Evolutionary conservation across 92 coral and sea anemone species (phyloP), one percentile per base, ranked within the genome.

Genomic region (Scolanthus callimorphus): DNA sequence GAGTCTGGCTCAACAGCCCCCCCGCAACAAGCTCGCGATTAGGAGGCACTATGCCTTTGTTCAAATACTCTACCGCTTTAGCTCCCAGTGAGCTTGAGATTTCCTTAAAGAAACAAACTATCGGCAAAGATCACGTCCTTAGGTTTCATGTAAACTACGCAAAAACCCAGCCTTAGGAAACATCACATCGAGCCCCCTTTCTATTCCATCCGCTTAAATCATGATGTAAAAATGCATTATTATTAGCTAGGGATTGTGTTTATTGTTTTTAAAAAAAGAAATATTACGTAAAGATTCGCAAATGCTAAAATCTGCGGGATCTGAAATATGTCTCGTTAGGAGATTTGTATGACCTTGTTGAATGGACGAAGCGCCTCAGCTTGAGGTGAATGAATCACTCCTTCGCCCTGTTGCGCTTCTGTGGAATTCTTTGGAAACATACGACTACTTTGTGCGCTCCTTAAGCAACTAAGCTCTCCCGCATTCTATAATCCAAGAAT

Each of bases 1-100:
- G 22, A 11, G 74, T 67, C 74, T 67, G 54, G 63, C 44, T 12
- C 15, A 20, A n/a, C 43, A 29, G 51, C 53, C 74, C 74, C 74
- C 74, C 74, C 41, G 22, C 20, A 37, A 25, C 15, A 20, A 27
- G 8, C 49, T 27, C 73, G 34, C 74, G 41, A 67, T 55, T 67
- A 59, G 74, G 52, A 19, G 17, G 52, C 52, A 4, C 52, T 46
- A 6, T 11, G 4, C 52, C 23, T 46, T 46, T 46, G 52, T 46
- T 46, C 52, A 46, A 34, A 46, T 20, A 19, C 52, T 46, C 4
- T 46, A 46, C 52, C 52, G 52, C 52, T 10, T 46, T 46, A 11
- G 52, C 52, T 46, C 52, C 52, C 22, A 10, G 19, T 9, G 52
- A 20, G 52, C 52, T 19, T 10, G 52, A 46, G 52, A 46, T 46